Base-by-base conservation (phyloP, 1,140 invertebrate genomes). In the Drosophila littoralis region DNA sequence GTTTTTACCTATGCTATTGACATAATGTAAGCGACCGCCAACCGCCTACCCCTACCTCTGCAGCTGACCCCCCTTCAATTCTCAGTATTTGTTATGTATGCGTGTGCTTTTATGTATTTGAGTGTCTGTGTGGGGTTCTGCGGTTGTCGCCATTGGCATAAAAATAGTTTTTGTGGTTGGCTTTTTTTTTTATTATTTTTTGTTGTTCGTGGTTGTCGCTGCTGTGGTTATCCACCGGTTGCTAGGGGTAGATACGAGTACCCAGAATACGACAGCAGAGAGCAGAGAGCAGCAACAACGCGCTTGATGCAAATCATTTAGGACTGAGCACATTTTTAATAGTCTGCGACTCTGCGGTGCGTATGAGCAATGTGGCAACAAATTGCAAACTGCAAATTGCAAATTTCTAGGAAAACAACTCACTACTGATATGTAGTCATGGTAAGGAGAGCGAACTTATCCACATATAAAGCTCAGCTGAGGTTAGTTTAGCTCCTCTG, bases 1-100 rank as follows among this genome's bases (percentile, higher is more conserved):
- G 40, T 40, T 40, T 70, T 55, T 73, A 67, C 76, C 84, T 71
- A 75, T 69, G 72, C 77, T 75, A 80, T 88, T 88, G 83, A 83
- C 83, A 89, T 89, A 89, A 83, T 88, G 80, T 88, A 89, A 88
- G 84, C 84, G 67, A 61, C 60, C 65, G 60, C 42, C 33, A 40
- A n/a, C n/a, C 38, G 33, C 42, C 43, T 10, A 15, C 42, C 12
- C n/a, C 40, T 12, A n/a, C 40, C 40, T 10, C n/a, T 2, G 5
- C 6, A 42, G 0, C 42, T 6, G 7, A 6, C 6, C 42, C 42
- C 13, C 42, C n/a, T 6, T 6, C 42, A 35, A 51, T 46, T 60
- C 57, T 48, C n/a, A 46, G 50, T 59, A 17, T 67, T 42, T 67
- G 63, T 43, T 64, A 51, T 63, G 54, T 54, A 42, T 61, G 42